phyloP scores from a whole-genome alignment of 1,140 invertebrate genomes.

The Macrocentrus cingulum region DNA sequence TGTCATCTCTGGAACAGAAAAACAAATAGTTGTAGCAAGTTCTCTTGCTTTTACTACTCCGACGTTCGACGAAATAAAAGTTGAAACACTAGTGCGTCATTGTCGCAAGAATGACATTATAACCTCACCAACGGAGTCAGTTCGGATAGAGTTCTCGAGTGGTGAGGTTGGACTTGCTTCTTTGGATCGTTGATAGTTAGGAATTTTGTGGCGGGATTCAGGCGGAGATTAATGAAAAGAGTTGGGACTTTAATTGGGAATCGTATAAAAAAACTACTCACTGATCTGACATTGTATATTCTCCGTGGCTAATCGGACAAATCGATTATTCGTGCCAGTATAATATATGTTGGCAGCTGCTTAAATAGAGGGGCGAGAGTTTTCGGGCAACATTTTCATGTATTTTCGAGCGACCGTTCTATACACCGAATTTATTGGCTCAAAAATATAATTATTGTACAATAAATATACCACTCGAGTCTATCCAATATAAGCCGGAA shows the following conservation, averaged over 20 bases:
- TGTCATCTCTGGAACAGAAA: constrained; percentile 48
- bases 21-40: constrained; percentile 1
- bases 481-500: no score
- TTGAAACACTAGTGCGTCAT: constrained; percentile 36
- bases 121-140: constrained; percentile 32
- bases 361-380: no score
- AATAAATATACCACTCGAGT: no score
- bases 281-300: constrained; percentile 44
- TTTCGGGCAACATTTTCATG: no score
- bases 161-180: background rate
- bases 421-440: no score
- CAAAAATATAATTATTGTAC: no score
- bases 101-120: constrained; percentile 30
- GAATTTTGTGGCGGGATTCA: background rate
- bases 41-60: background rate
- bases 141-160: no score
- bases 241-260: constrained; percentile 24
- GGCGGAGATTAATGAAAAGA: constrained; percentile 28
- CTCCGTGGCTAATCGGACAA: no score
- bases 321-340: no score
- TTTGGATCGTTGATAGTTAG: background rate
- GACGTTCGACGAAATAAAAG: constrained; percentile 20
- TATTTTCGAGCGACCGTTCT: no score
- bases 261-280: constrained; percentile 37
- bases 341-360: no score